These are phyloP conservation scores for Pseudomugil gertrudae DNA, from an alignment of 2,797 vertebrate species.

Conservation along the genomic window DNA sequence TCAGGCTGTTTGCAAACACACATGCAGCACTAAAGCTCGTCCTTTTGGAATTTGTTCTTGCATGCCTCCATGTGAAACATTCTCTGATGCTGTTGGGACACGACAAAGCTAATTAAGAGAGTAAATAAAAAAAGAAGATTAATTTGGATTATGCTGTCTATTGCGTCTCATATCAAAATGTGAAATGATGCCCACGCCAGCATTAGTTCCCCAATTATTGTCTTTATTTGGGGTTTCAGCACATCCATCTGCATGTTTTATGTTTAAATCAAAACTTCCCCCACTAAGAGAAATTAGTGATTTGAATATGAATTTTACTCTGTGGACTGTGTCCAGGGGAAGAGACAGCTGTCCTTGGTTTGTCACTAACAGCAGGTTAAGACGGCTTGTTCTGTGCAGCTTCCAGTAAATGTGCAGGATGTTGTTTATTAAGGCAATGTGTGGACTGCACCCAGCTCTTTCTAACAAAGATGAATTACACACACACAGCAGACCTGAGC, in stretches of 20 bases:
- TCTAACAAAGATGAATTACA: constrained; percentile 6
- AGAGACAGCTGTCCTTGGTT: neutral
- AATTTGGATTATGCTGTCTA: constrained; percentile 37
- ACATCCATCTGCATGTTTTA: constrained; percentile 7
- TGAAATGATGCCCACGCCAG: neutral
- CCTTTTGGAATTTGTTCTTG: constrained; percentile 12
- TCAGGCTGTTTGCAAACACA: neutral
- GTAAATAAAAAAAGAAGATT: neutral
- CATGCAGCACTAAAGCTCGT: neutral
- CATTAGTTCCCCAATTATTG: constrained; percentile 3
- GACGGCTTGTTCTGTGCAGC: neutral
- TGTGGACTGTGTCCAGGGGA: neutral
- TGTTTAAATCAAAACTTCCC: constrained; percentile 9
- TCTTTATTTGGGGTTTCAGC: neutral
- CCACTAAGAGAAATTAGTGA: neutral
- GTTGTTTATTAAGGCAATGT: neutral
- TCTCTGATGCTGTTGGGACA: constrained; percentile 47
- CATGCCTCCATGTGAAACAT: constrained; percentile 21
- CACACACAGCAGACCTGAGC: neutral
- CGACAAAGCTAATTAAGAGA: constrained; percentile 19
- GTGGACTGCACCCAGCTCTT: neutral
- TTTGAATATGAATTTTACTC: neutral
- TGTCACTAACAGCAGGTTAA: neutral
- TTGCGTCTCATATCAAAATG: constrained; percentile 16
- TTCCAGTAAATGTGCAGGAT: too few relatives aligned